Percentiles rank a stretch among this genome's conserved stretches.
Conservation (phyloP, 2,113 vertebrate species). For the Rattus norvegicus region DNA sequence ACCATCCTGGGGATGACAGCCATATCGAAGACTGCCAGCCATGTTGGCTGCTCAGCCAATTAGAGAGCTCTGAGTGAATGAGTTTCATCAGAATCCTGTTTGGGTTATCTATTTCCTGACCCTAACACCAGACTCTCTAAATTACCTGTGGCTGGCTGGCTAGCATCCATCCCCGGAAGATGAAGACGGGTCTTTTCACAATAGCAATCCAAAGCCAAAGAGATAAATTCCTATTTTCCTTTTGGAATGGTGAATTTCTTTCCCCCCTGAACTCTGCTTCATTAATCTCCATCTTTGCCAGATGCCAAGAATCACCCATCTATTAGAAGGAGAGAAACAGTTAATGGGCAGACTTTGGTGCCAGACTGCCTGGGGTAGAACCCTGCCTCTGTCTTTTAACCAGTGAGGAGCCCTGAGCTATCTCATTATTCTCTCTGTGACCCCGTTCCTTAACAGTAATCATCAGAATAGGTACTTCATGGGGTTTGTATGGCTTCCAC, state of each 20-base stretch:
- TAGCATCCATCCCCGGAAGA: not conserved
- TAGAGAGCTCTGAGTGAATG: not conserved
- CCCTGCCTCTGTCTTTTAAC: not conserved
- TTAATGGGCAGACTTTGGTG: not conserved
- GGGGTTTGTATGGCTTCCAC: not conserved
- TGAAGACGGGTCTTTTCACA: not conserved
- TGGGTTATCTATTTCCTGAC: not conserved
- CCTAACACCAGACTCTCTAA: not conserved
- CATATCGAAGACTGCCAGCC: not conserved
- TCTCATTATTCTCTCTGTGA: not conserved
- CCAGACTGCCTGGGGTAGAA: constrained; percentile 9
- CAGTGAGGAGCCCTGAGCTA: not conserved
- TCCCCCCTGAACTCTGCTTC: not conserved
- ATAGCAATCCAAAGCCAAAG: not conserved
- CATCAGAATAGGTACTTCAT: not conserved
- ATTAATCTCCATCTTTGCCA: constrained; percentile 12
- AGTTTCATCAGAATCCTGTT: not conserved
- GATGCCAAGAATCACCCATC: constrained; percentile 15
- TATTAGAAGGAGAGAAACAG: not conserved
- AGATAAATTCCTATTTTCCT: constrained; percentile 33
- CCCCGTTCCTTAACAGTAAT: constrained; percentile 36
- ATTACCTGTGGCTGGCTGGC: not conserved
- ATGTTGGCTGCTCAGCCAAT: not conserved
- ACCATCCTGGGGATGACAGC: not conserved
- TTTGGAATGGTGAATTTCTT: not conserved